Evolutionary conservation across 1,140 invertebrate genomes (phyloP), one percentile per base, ranked within the genome.

Genomic region (Calosoma granatense): DNA sequence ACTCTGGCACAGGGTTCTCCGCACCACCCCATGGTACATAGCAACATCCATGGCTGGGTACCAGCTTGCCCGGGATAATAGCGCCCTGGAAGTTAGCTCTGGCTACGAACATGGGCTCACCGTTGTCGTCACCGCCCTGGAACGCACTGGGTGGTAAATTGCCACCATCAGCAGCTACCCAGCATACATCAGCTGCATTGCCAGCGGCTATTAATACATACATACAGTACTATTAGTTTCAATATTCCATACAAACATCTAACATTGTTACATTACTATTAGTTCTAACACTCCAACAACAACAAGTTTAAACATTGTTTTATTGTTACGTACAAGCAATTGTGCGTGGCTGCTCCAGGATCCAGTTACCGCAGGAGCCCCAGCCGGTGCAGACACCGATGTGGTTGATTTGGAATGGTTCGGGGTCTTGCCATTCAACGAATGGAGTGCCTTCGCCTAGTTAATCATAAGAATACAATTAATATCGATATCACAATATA

Each of bases 381-480:
- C 88, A 92, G 43, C 87, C 88, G 43, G 90, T 92, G 70, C 86
- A 86, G 12, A 92, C 80, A 41, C 88, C 90, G 20, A 88, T 84
- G 67, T 85, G 83, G 57, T 77, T 77, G 20, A 91, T 78, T 0
- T 74, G 74, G 64, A 88, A 82, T 0, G 82, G 78, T 60, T 86
- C 81, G 0, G 81, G 81, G 65, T 90, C 85, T 1, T 76, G 67
- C 74, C 82, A 90, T 9, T 74, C 78, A 39, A 92, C 68, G 65
- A 92, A 86, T 1, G 88, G 81, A 2, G 78, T 77, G 12, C 73
- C 72, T 60, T 89, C 85, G 17, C 82, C 81, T 47, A 3, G 17
- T n/a, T n/a, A n/a, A n/a, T n/a, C n/a, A n/a, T n/a, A n/a, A n/a
- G n/a, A n/a, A n/a, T n/a, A n/a, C n/a, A n/a, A n/a, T n/a, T n/a